Percentiles rank a stretch among this genome's conserved stretches.
phyloP scores from a whole-genome alignment of 2,797 vertebrate species.

The Melanotaenia nigrans region DNA sequence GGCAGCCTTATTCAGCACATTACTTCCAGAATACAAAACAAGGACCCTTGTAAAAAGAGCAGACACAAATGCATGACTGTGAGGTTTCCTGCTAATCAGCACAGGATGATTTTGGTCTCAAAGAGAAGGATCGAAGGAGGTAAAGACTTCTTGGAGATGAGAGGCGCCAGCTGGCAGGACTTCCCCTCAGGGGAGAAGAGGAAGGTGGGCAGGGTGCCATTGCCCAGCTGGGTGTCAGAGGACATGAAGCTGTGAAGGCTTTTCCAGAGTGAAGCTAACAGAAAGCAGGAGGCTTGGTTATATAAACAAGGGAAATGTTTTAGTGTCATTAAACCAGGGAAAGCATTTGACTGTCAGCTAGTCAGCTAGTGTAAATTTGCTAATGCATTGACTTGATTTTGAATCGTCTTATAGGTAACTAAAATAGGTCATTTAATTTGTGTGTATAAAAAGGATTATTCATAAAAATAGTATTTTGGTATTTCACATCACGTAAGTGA shows the following conservation, averaged over 20 bases:
- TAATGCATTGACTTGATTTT: neutral
- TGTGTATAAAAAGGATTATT: neutral
- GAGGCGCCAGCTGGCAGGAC: slow-evolving; percentile 43
- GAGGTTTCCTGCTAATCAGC: slow-evolving; percentile 63
- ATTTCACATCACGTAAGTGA: neutral
- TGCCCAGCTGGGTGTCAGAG: slow-evolving; percentile 40
- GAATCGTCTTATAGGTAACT: neutral
- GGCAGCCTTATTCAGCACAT: slow-evolving; percentile 60
- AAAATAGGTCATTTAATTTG: neutral
- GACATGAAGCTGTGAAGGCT: slow-evolving; percentile 23
- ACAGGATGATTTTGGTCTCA: slow-evolving; percentile 57
- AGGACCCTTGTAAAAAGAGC: slow-evolving; percentile 42
- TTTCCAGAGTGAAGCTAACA: slow-evolving; percentile 11
- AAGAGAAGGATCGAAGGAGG: slow-evolving; percentile 26
- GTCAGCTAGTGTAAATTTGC: neutral
- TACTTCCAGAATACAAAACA: slow-evolving; percentile 59
- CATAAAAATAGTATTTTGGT: neutral
- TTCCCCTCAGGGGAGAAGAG: slow-evolving; percentile 13
- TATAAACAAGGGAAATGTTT: neutral
- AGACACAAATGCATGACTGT: slow-evolving; percentile 39
- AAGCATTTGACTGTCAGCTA: no score
- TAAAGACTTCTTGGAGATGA: slow-evolving; percentile 37
- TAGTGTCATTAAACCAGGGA: neutral
- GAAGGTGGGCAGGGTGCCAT: slow-evolving; percentile 25
- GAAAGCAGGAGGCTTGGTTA: neutral